phyloP scores from a whole-genome alignment of 2,888 invertebrate species.

The Onthophagus sagittarius region DNA sequence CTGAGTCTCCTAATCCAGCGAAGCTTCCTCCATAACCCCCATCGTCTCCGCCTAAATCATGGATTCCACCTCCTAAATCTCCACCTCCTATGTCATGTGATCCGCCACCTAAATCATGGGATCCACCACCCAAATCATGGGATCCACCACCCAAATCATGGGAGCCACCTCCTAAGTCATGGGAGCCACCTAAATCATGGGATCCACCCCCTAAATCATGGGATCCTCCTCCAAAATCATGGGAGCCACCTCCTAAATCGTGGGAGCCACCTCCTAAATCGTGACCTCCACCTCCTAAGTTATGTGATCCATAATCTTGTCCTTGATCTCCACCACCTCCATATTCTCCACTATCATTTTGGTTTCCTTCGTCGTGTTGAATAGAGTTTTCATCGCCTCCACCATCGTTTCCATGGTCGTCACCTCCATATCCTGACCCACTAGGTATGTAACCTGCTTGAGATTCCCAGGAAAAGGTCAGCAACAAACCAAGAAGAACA shows the following conservation, averaged over 20 bases:
- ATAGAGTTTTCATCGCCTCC: constrained; percentile 19
- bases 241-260: constrained; percentile 1
- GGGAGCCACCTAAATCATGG: constrained; percentile 1
- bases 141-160: constrained; percentile 28
- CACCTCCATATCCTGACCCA: constrained; percentile 23
- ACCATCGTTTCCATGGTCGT: constrained; percentile 24
- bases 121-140: constrained; percentile 42
- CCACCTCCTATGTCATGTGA: constrained; percentile 32
- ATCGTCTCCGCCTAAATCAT: constrained; percentile 36
- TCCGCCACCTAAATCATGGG: background rate
- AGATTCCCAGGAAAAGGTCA: constrained; percentile 32
- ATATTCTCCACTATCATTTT: background rate
- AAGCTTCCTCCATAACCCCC: background rate
- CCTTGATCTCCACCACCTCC: constrained; percentile 15
- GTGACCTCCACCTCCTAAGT: constrained; percentile 7
- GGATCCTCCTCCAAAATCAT: background rate
- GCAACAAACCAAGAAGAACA: constrained; percentile 28
- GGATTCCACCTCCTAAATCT: constrained; percentile 31
- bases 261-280: constrained; percentile 15
- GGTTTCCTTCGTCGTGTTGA: background rate
- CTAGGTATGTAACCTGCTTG: constrained; percentile 31
- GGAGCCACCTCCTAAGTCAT: background rate
- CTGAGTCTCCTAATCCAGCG: background rate
- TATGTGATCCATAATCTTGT: constrained; percentile 15
- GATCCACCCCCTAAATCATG: constrained; percentile 15